Conservation (phyloP, 2,113 vertebrate genomes). For the Merops nubicus region DNA sequence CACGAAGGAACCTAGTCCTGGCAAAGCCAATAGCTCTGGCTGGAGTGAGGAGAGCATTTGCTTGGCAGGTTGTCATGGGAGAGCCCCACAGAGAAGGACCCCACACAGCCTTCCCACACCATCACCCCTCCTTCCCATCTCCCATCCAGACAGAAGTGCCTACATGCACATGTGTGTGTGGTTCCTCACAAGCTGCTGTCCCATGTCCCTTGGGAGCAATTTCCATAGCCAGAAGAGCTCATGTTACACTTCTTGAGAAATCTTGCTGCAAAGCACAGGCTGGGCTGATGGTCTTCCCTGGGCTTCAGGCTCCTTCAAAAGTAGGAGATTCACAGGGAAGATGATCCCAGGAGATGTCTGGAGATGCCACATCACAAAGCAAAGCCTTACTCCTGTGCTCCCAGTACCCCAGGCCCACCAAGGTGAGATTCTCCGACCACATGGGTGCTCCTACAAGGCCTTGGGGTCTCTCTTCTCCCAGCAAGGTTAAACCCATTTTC, state of each 20-base stretch:
- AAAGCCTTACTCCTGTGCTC: neutral
- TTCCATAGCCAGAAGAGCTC: neutral
- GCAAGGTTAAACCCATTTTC: neutral
- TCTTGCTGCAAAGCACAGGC: neutral
- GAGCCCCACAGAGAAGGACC: neutral
- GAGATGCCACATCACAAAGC: neutral
- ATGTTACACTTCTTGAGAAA: rapidly evolving
- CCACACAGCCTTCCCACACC: rapidly evolving
- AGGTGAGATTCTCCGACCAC: neutral
- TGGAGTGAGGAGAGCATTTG: neutral
- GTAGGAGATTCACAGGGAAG: rapidly evolving
- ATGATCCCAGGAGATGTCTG: neutral
- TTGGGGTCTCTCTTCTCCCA: neutral
- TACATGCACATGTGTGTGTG: rapidly evolving
- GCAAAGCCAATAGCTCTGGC: neutral
- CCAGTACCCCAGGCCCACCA: neutral
- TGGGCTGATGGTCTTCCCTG: rapidly evolving
- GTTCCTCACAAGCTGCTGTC: neutral
- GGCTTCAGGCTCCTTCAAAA: neutral
- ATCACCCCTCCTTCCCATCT: neutral
- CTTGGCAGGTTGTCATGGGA: neutral
- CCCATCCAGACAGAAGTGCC: neutral
- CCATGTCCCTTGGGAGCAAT: neutral
- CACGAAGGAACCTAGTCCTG: neutral
- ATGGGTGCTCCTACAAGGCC: neutral